Evolutionary conservation across 2,797 vertebrate species (phyloP).

Genomic region (Enteromius thamalakanensis): DNA sequence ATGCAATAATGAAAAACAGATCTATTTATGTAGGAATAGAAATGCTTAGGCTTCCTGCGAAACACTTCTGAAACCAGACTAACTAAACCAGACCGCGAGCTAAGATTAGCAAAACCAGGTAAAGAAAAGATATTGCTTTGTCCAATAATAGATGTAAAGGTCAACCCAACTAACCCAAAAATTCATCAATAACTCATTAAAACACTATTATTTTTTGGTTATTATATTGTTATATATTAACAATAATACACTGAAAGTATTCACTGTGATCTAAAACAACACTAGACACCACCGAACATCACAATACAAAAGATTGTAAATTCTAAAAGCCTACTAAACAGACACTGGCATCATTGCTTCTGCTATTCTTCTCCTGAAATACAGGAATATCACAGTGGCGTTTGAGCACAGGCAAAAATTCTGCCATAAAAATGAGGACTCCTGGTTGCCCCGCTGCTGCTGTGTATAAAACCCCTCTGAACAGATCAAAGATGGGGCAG

Average conservation of each 20-base stretch:
- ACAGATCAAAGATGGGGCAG: slow-evolving; percentile 12
- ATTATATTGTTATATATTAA: not conserved
- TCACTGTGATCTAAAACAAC: not conserved
- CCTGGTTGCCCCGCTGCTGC: not conserved
- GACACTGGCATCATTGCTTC: not conserved
- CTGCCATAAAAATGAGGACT: not conserved
- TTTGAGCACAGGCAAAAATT: not conserved
- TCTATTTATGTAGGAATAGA: not conserved
- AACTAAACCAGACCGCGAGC: not conserved
- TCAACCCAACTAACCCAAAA: not conserved
- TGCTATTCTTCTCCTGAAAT: not conserved
- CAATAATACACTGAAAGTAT: not conserved
- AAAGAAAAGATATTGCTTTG: not conserved
- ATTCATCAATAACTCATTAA: not conserved
- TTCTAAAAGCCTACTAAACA: not conserved
- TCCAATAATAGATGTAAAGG: slow-evolving; percentile 6
- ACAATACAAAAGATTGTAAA: not conserved
- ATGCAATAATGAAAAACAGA: not conserved
- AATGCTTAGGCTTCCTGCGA: not conserved
- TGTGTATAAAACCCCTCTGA: not conserved
- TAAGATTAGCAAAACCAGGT: not conserved
- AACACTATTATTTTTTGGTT: not conserved
- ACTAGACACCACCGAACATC: not conserved
- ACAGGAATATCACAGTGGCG: not conserved
- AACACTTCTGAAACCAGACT: not conserved